A percentile compares a stretch with the other conserved stretches of the same genome.
Conservation (phyloP, 2,113 vertebrate genomes). For the Hucho hucho region DNA sequence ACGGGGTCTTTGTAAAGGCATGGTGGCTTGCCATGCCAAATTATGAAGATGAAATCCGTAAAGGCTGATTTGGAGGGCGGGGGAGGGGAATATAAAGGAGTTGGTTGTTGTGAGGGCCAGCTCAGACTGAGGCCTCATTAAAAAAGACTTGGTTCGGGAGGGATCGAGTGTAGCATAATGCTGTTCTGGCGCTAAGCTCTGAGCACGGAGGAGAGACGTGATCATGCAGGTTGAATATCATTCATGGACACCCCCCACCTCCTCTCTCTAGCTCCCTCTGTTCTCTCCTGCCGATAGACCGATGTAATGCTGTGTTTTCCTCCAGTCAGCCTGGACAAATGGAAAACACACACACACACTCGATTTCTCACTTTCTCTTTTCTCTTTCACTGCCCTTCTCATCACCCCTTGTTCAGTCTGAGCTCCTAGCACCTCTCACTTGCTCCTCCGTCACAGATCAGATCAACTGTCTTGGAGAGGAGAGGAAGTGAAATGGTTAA, state of each 20-base stretch:
- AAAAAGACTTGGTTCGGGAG: background rate
- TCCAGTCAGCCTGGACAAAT: background rate
- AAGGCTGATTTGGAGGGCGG: background rate
- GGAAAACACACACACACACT: background rate
- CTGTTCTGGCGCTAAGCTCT: background rate
- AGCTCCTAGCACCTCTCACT: background rate
- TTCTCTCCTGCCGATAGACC: background rate
- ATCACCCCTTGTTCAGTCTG: too few species aligned
- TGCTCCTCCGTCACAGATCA: background rate
- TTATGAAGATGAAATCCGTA: conserved; percentile 7
- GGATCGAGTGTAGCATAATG: background rate
- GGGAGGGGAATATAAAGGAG: background rate
- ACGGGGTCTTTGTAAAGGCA: background rate
- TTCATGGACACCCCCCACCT: background rate
- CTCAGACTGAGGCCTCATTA: background rate
- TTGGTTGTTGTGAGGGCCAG: background rate
- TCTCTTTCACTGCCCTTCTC: background rate
- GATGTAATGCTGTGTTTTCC: conserved; percentile 14
- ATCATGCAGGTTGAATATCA: background rate
- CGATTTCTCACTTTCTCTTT: background rate
- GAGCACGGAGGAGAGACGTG: background rate
- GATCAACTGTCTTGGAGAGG: background rate
- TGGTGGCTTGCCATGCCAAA: conserved; percentile 3
- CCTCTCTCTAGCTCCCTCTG: background rate
- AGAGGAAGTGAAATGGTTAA: background rate